A percentile compares a stretch with the other conserved stretches of the same genome.
phyloP scores from a whole-genome alignment of 2,113 vertebrate genomes.

The Phalacrocorax aristotelis region DNA sequence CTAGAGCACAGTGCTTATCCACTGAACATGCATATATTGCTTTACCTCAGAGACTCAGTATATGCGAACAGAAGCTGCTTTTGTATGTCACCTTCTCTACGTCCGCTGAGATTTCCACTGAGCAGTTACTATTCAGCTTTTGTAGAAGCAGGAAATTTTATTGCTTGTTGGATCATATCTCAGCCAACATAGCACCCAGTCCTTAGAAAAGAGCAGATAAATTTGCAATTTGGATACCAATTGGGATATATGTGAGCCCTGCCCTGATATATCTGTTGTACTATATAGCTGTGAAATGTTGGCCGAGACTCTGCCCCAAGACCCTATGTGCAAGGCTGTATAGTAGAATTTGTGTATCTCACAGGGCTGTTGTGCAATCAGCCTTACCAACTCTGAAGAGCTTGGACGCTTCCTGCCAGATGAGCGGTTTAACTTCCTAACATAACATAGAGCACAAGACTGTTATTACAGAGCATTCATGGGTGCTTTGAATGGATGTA shows the following conservation, averaged over 20 bases:
- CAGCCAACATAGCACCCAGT: not conserved
- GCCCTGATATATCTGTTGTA: not conserved
- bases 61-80: not conserved
- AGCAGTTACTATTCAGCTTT: not conserved
- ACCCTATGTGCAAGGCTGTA: not conserved
- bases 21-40: not conserved
- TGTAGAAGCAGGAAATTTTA: not conserved
- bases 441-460: not conserved
- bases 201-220: not conserved
- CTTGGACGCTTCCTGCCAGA: not conserved
- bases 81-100: not conserved
- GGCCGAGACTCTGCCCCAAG: not conserved
- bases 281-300: not conserved
- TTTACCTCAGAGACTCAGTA: not conserved
- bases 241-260: fast-evolving
- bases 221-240: not conserved
- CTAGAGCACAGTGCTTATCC: not conserved
- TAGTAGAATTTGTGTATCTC: not conserved
- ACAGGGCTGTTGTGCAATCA: not conserved
- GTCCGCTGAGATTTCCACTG: not conserved
- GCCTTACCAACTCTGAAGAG: not conserved
- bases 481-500: not conserved
- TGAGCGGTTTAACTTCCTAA: not conserved
- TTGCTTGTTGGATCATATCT: not conserved
- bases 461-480: not conserved